Percentiles rank a stretch among this genome's conserved stretches.
phyloP scores from a whole-genome alignment of 2,797 vertebrate species.

The Thripadectes ignobilis region DNA sequence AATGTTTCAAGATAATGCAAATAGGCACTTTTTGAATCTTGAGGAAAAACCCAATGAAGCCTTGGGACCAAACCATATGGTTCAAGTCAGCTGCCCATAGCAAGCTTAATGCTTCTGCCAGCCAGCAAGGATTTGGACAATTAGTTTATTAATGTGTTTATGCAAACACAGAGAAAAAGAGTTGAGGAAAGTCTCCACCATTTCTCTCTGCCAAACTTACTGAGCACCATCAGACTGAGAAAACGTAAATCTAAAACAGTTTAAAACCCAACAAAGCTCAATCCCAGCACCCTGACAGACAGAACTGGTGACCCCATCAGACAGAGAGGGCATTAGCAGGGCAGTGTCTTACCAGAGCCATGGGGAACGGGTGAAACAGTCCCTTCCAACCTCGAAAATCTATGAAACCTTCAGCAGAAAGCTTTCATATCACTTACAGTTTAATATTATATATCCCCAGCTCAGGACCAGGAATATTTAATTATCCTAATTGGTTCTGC shows the following conservation, averaged over 20 bases:
- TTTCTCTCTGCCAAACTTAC: background rate
- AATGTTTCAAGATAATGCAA: conserved; percentile 63
- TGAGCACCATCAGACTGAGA: background rate
- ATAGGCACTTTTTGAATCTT: conserved; percentile 53
- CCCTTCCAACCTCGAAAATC: background rate
- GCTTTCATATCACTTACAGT: background rate
- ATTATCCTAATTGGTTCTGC: conserved; percentile 33
- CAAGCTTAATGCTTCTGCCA: conserved; percentile 51
- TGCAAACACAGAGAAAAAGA: conserved; percentile 37
- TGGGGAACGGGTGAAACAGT: accelerated
- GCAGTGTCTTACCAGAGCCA: background rate
- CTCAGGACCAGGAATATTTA: background rate
- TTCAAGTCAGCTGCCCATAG: conserved; percentile 46
- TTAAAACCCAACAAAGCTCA: background rate
- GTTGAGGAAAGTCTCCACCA: background rate
- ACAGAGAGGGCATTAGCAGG: accelerated
- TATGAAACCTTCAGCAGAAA: background rate
- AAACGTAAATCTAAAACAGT: background rate
- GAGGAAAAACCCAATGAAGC: conserved; percentile 48
- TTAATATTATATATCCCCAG: background rate
- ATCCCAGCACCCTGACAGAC: background rate
- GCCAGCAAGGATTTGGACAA: conserved; percentile 60
- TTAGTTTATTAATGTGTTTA: conserved; percentile 58
- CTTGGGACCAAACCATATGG: conserved; percentile 69
- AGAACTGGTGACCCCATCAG: background rate